Evolutionary conservation across 23 tunicate species (phyloP).

Genomic region (Oikopleura dioica): DNA sequence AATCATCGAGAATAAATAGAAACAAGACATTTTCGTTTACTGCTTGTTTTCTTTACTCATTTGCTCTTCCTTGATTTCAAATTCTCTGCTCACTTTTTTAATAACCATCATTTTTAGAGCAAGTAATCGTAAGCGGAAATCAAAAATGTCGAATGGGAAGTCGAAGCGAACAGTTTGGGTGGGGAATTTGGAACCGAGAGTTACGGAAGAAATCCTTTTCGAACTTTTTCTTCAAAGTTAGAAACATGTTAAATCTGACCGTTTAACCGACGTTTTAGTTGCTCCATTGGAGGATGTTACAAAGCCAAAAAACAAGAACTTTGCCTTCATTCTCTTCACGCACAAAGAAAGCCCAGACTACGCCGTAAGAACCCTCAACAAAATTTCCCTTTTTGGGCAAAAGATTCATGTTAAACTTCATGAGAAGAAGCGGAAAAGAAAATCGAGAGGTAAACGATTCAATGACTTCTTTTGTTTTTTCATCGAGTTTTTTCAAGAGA

Average conservation of each 20-base stretch:
- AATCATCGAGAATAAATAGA: too few relatives aligned
- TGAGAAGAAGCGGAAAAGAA: background rate
- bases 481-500: too few relatives aligned
- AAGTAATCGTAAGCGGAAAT: too few relatives aligned
- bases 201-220: conserved; percentile 2
- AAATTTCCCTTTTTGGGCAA: background rate
- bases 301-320: conserved; percentile 9
- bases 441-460: too few relatives aligned
- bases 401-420: background rate
- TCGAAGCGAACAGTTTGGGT: too few relatives aligned
- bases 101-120: background rate
- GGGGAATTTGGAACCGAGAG: background rate
- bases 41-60: too few relatives aligned
- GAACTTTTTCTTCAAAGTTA: background rate
- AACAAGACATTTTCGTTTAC: too few relatives aligned
- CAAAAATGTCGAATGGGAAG: too few relatives aligned
- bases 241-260: background rate
- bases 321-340: background rate
- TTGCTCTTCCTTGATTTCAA: too few relatives aligned
- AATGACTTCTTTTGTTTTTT: too few relatives aligned
- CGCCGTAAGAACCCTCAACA: background rate
- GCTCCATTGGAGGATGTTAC: background rate
- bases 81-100: too few relatives aligned
- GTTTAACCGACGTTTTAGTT: too few relatives aligned
- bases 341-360: background rate